Percentiles rank a stretch among this genome's conserved stretches.
These are phyloP conservation scores for Teleiodes luculella DNA, from an alignment of 2,888 invertebrate genomes.

Conservation along the genomic window DNA sequence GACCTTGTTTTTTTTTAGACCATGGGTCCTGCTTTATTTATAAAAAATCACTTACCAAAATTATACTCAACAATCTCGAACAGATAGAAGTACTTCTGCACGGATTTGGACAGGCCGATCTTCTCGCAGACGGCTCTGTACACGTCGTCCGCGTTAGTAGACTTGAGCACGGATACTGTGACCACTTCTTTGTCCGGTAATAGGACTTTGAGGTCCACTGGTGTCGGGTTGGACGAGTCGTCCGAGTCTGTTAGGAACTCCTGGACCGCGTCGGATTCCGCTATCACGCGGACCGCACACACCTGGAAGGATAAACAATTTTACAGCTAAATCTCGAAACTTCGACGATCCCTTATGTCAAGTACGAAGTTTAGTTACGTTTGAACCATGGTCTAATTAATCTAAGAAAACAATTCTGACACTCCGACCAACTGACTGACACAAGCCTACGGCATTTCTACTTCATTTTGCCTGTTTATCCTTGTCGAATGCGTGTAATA, in stretches of 20 bases:
- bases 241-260: conserved; percentile 97
- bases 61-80: conserved; percentile 98
- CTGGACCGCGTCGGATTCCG: conserved; percentile 97
- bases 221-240: conserved; percentile 87
- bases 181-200: conserved; percentile 95
- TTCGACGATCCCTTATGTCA: too few species aligned
- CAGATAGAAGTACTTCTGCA: conserved; percentile 94
- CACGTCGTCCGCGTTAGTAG: conserved; percentile 93
- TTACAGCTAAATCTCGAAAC: too few species aligned
- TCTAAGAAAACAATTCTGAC: too few species aligned
- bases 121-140: conserved; percentile 92
- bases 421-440: too few species aligned
- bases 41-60: conserved; percentile 88
- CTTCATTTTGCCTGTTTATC: too few species aligned
- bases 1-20: too few species aligned
- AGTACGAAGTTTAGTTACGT: too few species aligned
- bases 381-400: too few species aligned
- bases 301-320: conserved; percentile 71
- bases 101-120: conserved; percentile 87
- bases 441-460: too few species aligned
- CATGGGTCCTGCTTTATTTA: too few species aligned
- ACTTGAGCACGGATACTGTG: conserved; percentile 92
- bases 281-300: conserved; percentile 98
- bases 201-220: conserved; percentile 87
- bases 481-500: too few species aligned